Evolutionary conservation across 2,888 invertebrate genomes (phyloP).

Genomic region (Eupithecia abbreviata): DNA sequence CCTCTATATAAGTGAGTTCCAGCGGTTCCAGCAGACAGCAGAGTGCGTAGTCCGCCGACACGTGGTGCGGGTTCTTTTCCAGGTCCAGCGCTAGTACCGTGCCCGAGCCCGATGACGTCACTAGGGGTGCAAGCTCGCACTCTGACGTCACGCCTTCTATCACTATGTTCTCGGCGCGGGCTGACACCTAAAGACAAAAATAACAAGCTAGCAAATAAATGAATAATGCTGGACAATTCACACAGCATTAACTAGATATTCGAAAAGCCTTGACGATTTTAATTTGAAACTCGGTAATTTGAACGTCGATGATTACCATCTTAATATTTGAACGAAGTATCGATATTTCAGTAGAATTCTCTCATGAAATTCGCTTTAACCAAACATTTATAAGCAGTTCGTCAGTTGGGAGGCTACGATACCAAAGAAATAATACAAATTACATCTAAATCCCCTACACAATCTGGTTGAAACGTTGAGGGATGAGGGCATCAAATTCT

Average conservation of each 20-base stretch:
- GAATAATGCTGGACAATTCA: too few species aligned
- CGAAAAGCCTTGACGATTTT: too few species aligned
- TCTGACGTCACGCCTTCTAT: slow-evolving; percentile 89
- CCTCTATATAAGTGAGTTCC: slow-evolving; percentile 91
- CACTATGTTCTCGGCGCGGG: slow-evolving; percentile 89
- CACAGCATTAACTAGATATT: not conserved
- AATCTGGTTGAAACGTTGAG: too few species aligned
- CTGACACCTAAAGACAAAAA: slow-evolving; percentile 74
- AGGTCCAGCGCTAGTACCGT: slow-evolving; percentile 87
- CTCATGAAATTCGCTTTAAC: too few species aligned
- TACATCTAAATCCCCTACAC: too few species aligned
- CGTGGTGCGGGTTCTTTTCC: slow-evolving; percentile 87
- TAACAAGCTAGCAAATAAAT: not conserved
- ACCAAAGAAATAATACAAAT: not conserved
- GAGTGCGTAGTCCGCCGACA: slow-evolving; percentile 87
- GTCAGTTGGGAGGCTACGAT: not conserved
- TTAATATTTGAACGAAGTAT: too few species aligned
- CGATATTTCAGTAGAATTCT: too few species aligned
- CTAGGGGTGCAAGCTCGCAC: slow-evolving; percentile 88
- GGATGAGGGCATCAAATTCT: too few species aligned
- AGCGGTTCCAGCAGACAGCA: slow-evolving; percentile 88
- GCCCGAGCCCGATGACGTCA: slow-evolving; percentile 62
- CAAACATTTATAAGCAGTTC: too few species aligned
- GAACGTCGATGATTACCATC: too few species aligned
- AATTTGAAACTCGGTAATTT: too few species aligned